These are phyloP conservation scores for Gastrophysa polygoni DNA, from an alignment of 2,888 invertebrate species.

Conservation along the genomic window DNA sequence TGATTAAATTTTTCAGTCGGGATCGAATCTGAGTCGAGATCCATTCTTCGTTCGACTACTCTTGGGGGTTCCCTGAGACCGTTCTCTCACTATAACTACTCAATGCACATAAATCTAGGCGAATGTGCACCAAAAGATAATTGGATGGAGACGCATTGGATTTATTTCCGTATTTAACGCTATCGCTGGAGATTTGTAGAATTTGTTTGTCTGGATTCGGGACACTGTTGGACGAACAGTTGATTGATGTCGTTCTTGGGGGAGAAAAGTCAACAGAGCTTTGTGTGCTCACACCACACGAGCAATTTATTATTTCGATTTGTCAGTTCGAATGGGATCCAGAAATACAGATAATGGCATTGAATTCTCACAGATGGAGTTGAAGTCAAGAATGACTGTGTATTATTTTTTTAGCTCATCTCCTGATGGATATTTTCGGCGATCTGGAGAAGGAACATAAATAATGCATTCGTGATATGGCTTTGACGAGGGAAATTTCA, in stretches of 20 bases:
- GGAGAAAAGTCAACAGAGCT: not conserved
- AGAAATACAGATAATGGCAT: too few species aligned
- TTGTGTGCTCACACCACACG: not conserved
- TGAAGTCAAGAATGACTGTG: too few species aligned
- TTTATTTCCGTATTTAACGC: slow-evolving; percentile 37
- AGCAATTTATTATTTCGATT: not conserved
- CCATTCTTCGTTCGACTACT: too few species aligned
- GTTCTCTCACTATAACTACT: slow-evolving; percentile 32
- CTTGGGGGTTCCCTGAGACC: slow-evolving; percentile 31
- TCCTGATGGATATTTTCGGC: too few species aligned
- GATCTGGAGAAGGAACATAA: too few species aligned
- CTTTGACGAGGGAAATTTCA: too few species aligned
- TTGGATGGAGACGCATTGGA: slow-evolving; percentile 38
- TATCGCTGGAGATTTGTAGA: slow-evolving; percentile 36
- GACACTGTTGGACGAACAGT: not conserved
- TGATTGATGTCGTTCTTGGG: slow-evolving; percentile 1
- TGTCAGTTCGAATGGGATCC: too few species aligned
- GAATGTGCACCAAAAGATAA: slow-evolving; percentile 38
- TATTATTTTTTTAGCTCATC: too few species aligned
- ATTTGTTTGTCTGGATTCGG: slow-evolving; percentile 28
- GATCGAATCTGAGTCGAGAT: too few species aligned
- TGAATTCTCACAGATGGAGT: too few species aligned
- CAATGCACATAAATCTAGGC: slow-evolving; percentile 36
- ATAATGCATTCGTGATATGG: too few species aligned
- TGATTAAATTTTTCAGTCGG: too few species aligned